Conservation (phyloP, 2,888 invertebrate species). For the Hemithea aestivaria region DNA sequence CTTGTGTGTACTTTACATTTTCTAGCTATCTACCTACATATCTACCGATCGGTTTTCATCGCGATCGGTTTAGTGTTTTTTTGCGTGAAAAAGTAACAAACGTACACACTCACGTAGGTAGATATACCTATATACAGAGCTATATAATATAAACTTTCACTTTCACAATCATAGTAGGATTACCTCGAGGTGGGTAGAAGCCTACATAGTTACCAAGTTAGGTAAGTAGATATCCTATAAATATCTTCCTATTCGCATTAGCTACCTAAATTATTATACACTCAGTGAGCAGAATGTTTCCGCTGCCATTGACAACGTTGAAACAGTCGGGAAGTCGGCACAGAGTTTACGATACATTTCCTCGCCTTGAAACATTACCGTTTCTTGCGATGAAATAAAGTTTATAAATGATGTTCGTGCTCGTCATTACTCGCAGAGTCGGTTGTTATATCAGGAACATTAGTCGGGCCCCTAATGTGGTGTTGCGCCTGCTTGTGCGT, state of each 20-base stretch:
- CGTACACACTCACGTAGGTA: too few species aligned
- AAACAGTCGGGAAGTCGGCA: slow-evolving; percentile 8
- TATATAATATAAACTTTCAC: too few species aligned
- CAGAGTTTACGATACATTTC: slow-evolving; percentile 24
- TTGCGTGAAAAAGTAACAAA: too few species aligned
- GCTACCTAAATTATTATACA: background rate
- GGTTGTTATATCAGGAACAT: slow-evolving; percentile 50
- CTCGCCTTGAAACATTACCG: slow-evolving; percentile 20
- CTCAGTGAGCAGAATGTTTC: slow-evolving; percentile 3
- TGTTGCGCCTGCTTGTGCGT: slow-evolving; percentile 45
- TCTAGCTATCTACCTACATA: too few species aligned
- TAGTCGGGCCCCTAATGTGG: slow-evolving; percentile 51
- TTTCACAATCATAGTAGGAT: too few species aligned
- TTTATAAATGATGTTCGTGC: slow-evolving; percentile 30
- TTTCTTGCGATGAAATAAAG: slow-evolving; percentile 25
- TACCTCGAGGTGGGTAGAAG: too few species aligned
- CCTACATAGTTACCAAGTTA: too few species aligned
- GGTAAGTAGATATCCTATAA: too few species aligned
- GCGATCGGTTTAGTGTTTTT: too few species aligned
- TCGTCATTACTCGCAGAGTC: slow-evolving; percentile 30
- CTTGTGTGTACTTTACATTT: too few species aligned
- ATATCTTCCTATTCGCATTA: background rate
- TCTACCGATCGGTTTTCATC: too few species aligned
- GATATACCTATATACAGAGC: too few species aligned
- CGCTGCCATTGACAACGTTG: slow-evolving; percentile 11